Evolutionary conservation across 2,888 invertebrate genomes (phyloP).

Genomic region (Diarsia brunnea): DNA sequence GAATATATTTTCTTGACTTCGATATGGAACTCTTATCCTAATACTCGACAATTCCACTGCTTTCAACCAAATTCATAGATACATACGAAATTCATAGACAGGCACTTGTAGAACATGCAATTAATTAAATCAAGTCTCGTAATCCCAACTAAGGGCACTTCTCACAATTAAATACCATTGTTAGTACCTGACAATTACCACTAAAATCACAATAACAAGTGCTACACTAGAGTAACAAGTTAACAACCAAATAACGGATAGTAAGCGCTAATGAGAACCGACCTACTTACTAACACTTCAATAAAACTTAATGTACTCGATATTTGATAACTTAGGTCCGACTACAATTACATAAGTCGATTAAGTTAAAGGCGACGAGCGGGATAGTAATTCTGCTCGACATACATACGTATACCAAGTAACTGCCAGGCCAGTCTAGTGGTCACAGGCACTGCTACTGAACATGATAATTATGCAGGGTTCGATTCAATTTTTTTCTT

Average conservation of each 20-base stretch:
- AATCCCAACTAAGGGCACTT: constrained; percentile 14
- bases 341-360: constrained; percentile 63
- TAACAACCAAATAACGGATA: constrained; percentile 33
- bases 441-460: not conserved
- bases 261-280: constrained; percentile 61
- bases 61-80: not conserved
- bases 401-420: not conserved
- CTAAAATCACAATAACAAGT: constrained; percentile 27
- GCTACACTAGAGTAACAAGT: constrained; percentile 15
- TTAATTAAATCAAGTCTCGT: not conserved
- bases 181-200: constrained; percentile 20
- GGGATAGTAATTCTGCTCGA: not conserved
- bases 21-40: not conserved
- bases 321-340: constrained; percentile 71
- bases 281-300: constrained; percentile 62
- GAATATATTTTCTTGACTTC: not conserved
- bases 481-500: too few relatives aligned
- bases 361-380: constrained; percentile 44
- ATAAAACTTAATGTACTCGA: constrained; percentile 68
- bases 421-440: not conserved
- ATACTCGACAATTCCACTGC: not conserved
- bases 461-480: not conserved
- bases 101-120: not conserved
- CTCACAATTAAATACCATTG: constrained; percentile 16
- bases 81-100: not conserved